Evolutionary conservation across 2,113 vertebrate species (phyloP).

Genomic region (Tricholaema leucomelas): DNA sequence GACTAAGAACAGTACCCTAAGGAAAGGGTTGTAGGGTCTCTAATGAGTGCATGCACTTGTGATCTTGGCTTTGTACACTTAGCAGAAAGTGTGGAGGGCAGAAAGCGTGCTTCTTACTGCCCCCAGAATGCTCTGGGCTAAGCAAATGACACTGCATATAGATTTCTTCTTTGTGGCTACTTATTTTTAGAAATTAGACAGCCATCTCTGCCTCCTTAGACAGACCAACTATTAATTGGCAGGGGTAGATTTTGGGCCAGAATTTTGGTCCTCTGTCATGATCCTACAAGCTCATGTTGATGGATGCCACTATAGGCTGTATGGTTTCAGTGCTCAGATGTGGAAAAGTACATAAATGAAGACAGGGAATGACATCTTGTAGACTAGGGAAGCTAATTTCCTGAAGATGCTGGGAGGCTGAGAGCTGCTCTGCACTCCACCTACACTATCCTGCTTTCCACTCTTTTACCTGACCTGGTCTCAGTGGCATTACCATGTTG

Average conservation of each 20-base stretch:
- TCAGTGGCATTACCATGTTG: not conserved
- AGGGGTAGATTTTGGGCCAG: not conserved
- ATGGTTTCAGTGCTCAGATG: not conserved
- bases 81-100: not conserved
- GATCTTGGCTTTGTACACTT: not conserved
- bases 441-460: not conserved
- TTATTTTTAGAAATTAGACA: not conserved
- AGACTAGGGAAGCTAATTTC: not conserved
- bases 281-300: not conserved
- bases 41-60: not conserved
- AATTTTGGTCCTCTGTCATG: not conserved
- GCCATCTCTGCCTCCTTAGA: not conserved
- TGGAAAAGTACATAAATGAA: not conserved
- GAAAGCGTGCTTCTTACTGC: not conserved
- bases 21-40: not conserved
- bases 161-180: not conserved
- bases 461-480: not conserved
- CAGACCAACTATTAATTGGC: fast-evolving
- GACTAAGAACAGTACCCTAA: not conserved
- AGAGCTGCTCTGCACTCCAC: not conserved
- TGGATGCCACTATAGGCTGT: not conserved
- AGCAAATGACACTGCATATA: not conserved
- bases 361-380: not conserved
- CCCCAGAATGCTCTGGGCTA: not conserved
- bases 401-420: not conserved